Conservation (phyloP, 2,797 vertebrate genomes). For the Taeniopygia guttata region DNA sequence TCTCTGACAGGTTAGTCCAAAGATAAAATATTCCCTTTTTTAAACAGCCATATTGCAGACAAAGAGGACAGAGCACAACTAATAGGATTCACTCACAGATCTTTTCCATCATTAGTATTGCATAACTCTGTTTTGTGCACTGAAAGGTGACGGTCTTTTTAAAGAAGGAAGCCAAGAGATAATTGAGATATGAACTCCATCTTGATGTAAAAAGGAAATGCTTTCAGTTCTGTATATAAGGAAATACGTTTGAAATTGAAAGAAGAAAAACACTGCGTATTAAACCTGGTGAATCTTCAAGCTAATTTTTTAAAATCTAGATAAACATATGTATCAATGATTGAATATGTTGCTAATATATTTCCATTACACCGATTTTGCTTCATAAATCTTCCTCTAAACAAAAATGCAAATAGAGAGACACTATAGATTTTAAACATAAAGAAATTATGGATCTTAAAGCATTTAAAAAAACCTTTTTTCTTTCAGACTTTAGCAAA, state of each 20-base stretch:
- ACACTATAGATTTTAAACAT: not conserved
- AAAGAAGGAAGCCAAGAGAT: not conserved
- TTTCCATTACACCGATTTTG: not conserved
- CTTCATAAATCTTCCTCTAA: not conserved
- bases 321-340: not conserved
- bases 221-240: not conserved
- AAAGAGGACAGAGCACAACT: not conserved
- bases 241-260: not conserved
- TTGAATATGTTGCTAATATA: not conserved
- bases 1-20: not conserved
- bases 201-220: not conserved
- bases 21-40: not conserved
- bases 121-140: not conserved
- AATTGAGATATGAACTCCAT: not conserved
- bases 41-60: not conserved
- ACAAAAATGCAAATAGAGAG: not conserved
- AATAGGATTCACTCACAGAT: not conserved
- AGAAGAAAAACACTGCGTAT: not conserved
- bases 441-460: not conserved
- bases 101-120: not conserved
- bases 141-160: not conserved
- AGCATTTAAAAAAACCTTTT: too few relatives aligned
- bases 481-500: not conserved
- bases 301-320: not conserved
- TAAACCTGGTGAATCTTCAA: not conserved